Base-by-base conservation (phyloP, 2,113 vertebrate genomes). In the Albula goreensis region DNA sequence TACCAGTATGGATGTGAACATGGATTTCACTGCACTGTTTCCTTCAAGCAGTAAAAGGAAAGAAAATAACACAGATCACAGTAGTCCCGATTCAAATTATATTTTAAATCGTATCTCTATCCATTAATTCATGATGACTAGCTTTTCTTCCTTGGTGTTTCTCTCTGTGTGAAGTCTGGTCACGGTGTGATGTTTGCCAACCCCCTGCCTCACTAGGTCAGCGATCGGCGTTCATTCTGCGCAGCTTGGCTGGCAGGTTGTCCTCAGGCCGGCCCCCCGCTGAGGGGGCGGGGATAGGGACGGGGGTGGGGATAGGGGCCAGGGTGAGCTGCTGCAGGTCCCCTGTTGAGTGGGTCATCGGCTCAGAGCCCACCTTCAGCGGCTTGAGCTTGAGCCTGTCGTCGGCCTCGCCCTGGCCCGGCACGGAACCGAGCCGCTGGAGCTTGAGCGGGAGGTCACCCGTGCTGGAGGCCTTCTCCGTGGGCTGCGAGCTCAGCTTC, bases 371-470 rank as follows among this genome's bases (percentile, higher is more conserved):
- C 63, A 90, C 89, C 77, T 94, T 93, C 57, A 96, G 90, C n/a
- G 93, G 92, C 89, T 95, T 90, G 77, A 96, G 90, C 81, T 95
- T 93, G 10, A 95, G 91, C 80, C 91, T 94, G 78, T 94, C 92
- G 87, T 95, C 95, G 0, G 31, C 85, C 4, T 93, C 96, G 84
- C 91, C 93, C 10, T 93, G 93, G 17, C 92, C 94, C 81, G 93
- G 94, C 50, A 91, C 90, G 8, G 96, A 95, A 86, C 93, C 93
- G 8, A 95, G 80, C 88, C 94, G 91, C 89, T 96, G 93, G 80
- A 96, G 94, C 82, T 95, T 93, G 53, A 96, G 89, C 0, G 95
- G 94, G 66, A 97, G 95, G 77, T 97, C 96, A 5, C 95, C 94
- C 0, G 93, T 95, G 89, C 96, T 96, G 88, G 88, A 95, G 66